Percentiles rank a stretch among this genome's conserved stretches.
Evolutionary conservation across 2,113 vertebrate species (phyloP).

Genomic region (Struthidea cinerea): DNA sequence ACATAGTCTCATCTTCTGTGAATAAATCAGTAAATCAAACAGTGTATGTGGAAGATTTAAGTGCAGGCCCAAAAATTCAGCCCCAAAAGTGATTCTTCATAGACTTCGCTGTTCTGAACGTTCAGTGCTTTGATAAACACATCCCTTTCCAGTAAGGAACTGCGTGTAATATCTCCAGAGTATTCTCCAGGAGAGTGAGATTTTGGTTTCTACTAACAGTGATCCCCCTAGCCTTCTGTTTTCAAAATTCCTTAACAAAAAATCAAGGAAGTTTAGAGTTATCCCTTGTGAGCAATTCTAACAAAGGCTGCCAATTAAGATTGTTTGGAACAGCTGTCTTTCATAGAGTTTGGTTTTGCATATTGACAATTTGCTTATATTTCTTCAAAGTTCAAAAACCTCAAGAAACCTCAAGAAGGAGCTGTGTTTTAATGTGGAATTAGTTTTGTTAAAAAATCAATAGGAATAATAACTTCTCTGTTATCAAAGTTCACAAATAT

Average conservation of each 20-base stretch:
- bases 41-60: neutral
- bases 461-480: neutral
- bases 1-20: neutral
- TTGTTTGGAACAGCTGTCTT: neutral
- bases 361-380: neutral
- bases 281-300: neutral
- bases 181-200: neutral
- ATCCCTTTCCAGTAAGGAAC: neutral
- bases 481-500: neutral
- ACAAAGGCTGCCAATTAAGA: neutral
- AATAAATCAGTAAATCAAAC: neutral
- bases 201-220: neutral
- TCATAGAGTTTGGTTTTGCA: neutral
- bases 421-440: neutral
- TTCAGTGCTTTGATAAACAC: neutral
- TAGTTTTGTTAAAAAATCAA: neutral
- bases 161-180: neutral
- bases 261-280: neutral
- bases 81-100: neutral
- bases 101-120: neutral
- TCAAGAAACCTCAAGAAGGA: neutral
- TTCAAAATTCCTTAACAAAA: neutral
- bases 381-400: neutral
- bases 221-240: neutral
- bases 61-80: neutral